Evolutionary conservation across 2,797 vertebrate species (phyloP), one percentile per base, ranked within the genome.

Genomic region (Lutjanus campechanus): DNA sequence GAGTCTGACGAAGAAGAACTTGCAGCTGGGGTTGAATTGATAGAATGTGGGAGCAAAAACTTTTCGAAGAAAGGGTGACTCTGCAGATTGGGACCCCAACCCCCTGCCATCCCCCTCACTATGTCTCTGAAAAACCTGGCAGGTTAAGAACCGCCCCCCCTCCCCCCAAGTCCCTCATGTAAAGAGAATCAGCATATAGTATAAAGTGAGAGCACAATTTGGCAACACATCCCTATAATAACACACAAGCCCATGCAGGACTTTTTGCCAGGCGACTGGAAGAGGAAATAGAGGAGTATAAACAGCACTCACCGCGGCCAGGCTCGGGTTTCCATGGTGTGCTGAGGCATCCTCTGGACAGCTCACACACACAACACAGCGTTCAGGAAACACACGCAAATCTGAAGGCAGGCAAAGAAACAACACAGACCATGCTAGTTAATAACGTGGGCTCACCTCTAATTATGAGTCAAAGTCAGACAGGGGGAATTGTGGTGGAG

Each of bases 321-420:
- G 88, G 89, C 91, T 94, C 87, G 43, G 85, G 82, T 91, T 96
- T 88, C 90, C 81, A 92, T 87, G 93, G 88, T 87, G 84, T 79
- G 89, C 93, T 78, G 72, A 88, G 93, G 88, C 88, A 83, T 89
- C 95, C 87, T 96, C 95, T 76, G 95, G 94, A 85, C 95, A 94
- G 92, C 94, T 96, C 92, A 96, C 95, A 93, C 95, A 97, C 91
- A 98, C 96, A 47, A 97, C 96, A 89, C 96, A 97, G 68, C 95
- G 93, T 69, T 98, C 97, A 61, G 98, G 97, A 95, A 99, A 98
- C 81, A 98, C 92, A 88, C 93, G 94, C 79, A 99, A 92, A 41
- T 97, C 98, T 99, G 89, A 79, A 85, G 90, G 78, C 74, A 87
- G 82, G 82, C 63, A 76, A 62, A 82, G 87, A 85, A 79, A 90